Percentiles rank a stretch among this genome's conserved stretches.
phyloP scores from a whole-genome alignment of 2,888 invertebrate species.

The Beris chalybata region DNA sequence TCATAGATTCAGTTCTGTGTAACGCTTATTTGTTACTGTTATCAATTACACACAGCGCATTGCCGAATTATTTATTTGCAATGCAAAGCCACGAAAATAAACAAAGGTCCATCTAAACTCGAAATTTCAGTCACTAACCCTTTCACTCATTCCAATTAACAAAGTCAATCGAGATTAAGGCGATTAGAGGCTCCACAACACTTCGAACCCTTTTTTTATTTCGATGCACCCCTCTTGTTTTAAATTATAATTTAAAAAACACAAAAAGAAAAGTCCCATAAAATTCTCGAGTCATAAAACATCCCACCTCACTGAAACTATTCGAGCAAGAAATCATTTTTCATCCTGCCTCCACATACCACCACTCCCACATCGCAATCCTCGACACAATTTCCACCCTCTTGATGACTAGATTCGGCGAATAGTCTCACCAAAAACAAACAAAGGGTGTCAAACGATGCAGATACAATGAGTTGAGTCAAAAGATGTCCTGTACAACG shows the following conservation, averaged over 20 bases:
- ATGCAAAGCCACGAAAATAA: slow-evolving; percentile 2
- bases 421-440: slow-evolving; percentile 37
- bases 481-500: neutral
- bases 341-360: slow-evolving; percentile 20
- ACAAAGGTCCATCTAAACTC: neutral
- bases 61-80: neutral
- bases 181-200: slow-evolving; percentile 1
- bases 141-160: slow-evolving; percentile 23
- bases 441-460: slow-evolving; percentile 42
- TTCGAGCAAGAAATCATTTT: slow-evolving; percentile 20
- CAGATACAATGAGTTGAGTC: slow-evolving; percentile 35
- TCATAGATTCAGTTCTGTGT: neutral
- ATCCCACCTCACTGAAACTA: slow-evolving; percentile 10
- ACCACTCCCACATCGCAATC: neutral
- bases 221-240: neutral
- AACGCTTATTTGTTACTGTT: neutral
- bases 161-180: slow-evolving; percentile 26
- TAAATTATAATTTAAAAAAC: neutral
- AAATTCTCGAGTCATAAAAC: slow-evolving; percentile 16
- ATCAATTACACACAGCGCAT: no score
- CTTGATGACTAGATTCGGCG: neutral
- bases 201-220: neutral
- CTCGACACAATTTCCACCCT: slow-evolving; percentile 6
- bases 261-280: slow-evolving; percentile 2
- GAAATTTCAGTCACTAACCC: slow-evolving; percentile 1